Percentiles rank a stretch among this genome's conserved stretches.
phyloP scores from a whole-genome alignment of 2,888 invertebrate species.

The Allygus modestus region DNA sequence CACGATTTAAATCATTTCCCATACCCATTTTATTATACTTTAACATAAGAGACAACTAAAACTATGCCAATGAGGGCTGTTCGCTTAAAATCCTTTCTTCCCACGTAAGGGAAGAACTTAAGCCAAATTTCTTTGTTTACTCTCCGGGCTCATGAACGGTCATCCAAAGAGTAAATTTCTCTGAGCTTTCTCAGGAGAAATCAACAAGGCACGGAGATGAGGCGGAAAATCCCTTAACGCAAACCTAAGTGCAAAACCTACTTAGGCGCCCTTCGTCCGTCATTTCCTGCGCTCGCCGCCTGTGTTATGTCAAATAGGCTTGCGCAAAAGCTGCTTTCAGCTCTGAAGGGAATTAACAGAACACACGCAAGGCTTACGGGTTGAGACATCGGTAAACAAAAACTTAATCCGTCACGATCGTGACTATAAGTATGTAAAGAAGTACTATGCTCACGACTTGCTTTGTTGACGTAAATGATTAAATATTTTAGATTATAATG shows the following conservation, averaged over 20 bases:
- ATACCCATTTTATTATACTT: no score
- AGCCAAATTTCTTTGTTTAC: constrained; percentile 25
- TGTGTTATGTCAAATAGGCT: constrained; percentile 36
- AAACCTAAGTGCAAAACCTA: constrained; percentile 56
- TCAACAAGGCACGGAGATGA: constrained; percentile 42
- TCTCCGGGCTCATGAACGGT: neutral
- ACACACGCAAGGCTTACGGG: neutral
- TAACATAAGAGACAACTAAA: no score
- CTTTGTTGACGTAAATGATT: no score
- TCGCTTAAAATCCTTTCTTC: no score
- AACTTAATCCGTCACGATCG: no score
- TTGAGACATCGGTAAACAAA: no score
- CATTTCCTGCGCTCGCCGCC: constrained; percentile 28
- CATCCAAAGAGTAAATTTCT: constrained; percentile 33
- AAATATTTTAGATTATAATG: no score
- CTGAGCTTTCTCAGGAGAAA: constrained; percentile 54
- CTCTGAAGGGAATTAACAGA: neutral
- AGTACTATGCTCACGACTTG: no score
- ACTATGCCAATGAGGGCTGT: no score
- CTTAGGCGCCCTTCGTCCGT: constrained; percentile 15
- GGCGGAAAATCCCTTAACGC: constrained; percentile 33
- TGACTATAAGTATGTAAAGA: no score
- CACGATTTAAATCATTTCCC: no score
- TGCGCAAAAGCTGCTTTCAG: neutral
- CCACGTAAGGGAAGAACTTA: no score